Base-by-base conservation (phyloP, 2,113 vertebrate species). In the Macheiramphus alcinus region DNA sequence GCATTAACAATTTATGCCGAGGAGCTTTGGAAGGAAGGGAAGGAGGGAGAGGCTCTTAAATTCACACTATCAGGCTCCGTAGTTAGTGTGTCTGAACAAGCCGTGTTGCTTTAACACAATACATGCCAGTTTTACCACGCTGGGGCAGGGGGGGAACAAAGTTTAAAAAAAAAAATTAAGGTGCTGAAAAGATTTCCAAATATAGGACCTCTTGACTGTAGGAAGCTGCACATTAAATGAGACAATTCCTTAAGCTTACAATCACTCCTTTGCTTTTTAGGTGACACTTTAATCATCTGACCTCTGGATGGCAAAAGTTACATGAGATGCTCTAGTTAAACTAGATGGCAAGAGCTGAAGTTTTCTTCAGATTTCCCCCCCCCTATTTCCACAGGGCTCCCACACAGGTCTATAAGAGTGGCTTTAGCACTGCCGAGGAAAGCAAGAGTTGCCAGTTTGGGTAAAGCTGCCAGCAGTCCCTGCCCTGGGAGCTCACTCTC, bases 391-490 rank as follows among this genome's bases (percentile, higher is more conserved):
- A 3, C 0, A 17, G 36, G 31, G 38, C 14, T 66, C 40, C 18
- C 36, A 0, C 56, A 9, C 12, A 10, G 40, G 5, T 68, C 55
- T 52, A 1, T 6, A 3, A 4, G 17, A 45, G n/a, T 4, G 18
- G 50, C 38, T 90, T 68, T 6, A 68, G 43, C 75, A 43, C n/a
- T 50, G 26, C 31, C 2, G 3, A 56, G 67, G 82, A 66, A 48
- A 74, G 50, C 45, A 13, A n/a, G 45, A 63, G 19, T 0, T 80
- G 36, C 34, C 43, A 25, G 70, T 1, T 52, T 31, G 67, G 52
- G 71, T 48, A 17, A 43, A 80, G 67, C 68, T 80, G 72, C 34
- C 83, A 72, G 80, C 4, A 1, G 15, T 75, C 20, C 38, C 52
- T 72, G 67, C 43, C 16, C 36, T 14, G 48, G 23, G 76, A 86